Evolutionary conservation across 2,113 vertebrate species (phyloP).

Genomic region (Oxygymnocypris stewartii): DNA sequence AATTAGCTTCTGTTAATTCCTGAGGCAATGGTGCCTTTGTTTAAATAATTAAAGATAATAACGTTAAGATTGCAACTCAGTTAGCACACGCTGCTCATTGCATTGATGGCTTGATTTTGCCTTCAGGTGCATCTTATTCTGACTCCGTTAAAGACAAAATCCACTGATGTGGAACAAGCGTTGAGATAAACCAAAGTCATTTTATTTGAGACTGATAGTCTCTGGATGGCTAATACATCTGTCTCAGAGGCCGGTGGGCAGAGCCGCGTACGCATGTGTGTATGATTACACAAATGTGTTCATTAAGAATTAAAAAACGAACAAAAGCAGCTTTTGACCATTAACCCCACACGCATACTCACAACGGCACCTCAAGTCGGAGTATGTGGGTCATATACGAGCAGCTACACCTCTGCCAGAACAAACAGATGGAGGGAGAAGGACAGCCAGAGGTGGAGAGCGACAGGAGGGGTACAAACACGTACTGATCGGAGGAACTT

Average conservation of each 20-base stretch:
- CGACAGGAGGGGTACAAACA: not conserved
- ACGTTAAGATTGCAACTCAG: conserved; percentile 15
- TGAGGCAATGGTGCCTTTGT: not conserved
- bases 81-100: not conserved
- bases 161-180: conserved; percentile 17
- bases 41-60: conserved; percentile 40
- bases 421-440: conserved; percentile 34
- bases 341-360: conserved; percentile 31
- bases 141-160: conserved; percentile 22
- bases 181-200: not conserved
- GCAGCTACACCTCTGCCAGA: conserved; percentile 27
- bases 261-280: not conserved
- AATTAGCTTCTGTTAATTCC: conserved; percentile 25
- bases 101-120: conserved; percentile 33
- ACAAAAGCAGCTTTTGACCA: conserved; percentile 41
- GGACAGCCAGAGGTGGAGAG: conserved; percentile 39
- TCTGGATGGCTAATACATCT: conserved; percentile 45
- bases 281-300: conserved; percentile 51
- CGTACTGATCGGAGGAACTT: not conserved
- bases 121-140: conserved; percentile 13
- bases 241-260: conserved; percentile 10
- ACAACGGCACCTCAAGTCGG: not conserved
- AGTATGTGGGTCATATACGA: conserved; percentile 43
- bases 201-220: conserved; percentile 32
- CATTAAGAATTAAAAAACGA: conserved; percentile 50